Base-by-base conservation (phyloP, 2,113 vertebrate species). In the Mobula birostris region DNA sequence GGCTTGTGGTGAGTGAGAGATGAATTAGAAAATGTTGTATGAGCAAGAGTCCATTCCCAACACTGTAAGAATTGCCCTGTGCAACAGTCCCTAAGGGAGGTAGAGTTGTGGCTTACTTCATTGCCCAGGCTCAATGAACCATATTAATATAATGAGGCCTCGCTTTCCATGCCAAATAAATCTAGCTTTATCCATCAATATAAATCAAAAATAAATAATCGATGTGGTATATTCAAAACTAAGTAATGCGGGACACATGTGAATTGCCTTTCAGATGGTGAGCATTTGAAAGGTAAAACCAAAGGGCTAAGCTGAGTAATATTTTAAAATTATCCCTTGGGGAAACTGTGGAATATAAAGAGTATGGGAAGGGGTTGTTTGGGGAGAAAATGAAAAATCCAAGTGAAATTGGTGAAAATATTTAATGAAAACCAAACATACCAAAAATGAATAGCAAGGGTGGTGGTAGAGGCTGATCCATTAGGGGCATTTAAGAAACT, bases 191-290 rank as follows among this genome's bases (percentile, higher is more conserved):
- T 63, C 85, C 61, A 32, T 90, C 85, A 66, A 66, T 66, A 63
- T 66, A 66, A 66, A 87, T 87, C 56, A 61, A 82, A 82, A 82
- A 82, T 48, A 82, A 82, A 82, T 82, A 48, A 82, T 48, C 17
- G 40, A 82, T 40, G 79, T 82, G 40, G 36, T 87, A 5, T 56
- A 87, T 61, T 58, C 56, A 24, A 61, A 61, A 61, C 58, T 58
- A 61, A 85, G 58, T 85, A 85, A 85, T 61, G 58, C 56, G 24
- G 56, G 56, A 61, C 83, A 82, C 79, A 48, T 29, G 48, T 87
- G 9, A 29, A 14, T 29, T 58, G 48, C 29, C 82, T 56, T 58
- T 87, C 83, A 61, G 24, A 87, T 29, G 83, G 83, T 29, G 56
- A 11, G 24, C 83, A 15, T 87, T 61, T 87, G 56, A n/a, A 29